A percentile compares a stretch with the other conserved stretches of the same genome.
Evolutionary conservation across 2,888 invertebrate genomes (phyloP).

Genomic region (Rhagophthalmus giganteus): DNA sequence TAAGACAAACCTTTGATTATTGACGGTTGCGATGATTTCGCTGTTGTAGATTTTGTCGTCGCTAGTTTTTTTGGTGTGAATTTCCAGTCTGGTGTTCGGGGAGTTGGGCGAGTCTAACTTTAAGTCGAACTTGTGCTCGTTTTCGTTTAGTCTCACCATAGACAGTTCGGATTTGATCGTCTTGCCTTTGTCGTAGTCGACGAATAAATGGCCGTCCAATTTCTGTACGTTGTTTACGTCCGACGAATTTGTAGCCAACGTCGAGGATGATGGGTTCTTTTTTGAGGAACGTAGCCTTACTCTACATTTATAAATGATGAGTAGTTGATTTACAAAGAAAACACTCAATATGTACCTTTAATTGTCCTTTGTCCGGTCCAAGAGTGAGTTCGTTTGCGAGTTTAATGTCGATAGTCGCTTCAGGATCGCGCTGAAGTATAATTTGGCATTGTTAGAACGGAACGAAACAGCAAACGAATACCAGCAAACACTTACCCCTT

Average conservation of each 20-base stretch:
- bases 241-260: too few species aligned
- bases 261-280: conserved; percentile 37
- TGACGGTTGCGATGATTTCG: conserved; percentile 58
- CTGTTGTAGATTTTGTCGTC: conserved; percentile 45
- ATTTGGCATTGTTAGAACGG: too few species aligned
- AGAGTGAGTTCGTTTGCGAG: conserved; percentile 65
- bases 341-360: conserved; percentile 57
- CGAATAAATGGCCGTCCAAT: conserved; percentile 39
- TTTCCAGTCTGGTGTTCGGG: conserved; percentile 57
- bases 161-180: conserved; percentile 51
- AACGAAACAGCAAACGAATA: too few species aligned
- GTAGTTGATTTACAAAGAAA: too few species aligned
- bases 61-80: conserved; percentile 54
- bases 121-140: conserved; percentile 54
- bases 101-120: conserved; percentile 54
- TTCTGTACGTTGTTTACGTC: too few species aligned
- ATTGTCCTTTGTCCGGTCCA: conserved; percentile 67
- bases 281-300: conserved; percentile 52
- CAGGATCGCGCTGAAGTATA: conserved; percentile 37
- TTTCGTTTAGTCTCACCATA: conserved; percentile 46
- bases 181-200: conserved; percentile 50
- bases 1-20: conserved; percentile 63
- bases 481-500: conserved; percentile 30
- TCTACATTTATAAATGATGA: conserved; percentile 19
- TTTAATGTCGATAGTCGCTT: conserved; percentile 67